These are phyloP conservation scores for Capricornis sumatraensis DNA, from an alignment of 2,113 vertebrate genomes.

Conservation along the genomic window DNA sequence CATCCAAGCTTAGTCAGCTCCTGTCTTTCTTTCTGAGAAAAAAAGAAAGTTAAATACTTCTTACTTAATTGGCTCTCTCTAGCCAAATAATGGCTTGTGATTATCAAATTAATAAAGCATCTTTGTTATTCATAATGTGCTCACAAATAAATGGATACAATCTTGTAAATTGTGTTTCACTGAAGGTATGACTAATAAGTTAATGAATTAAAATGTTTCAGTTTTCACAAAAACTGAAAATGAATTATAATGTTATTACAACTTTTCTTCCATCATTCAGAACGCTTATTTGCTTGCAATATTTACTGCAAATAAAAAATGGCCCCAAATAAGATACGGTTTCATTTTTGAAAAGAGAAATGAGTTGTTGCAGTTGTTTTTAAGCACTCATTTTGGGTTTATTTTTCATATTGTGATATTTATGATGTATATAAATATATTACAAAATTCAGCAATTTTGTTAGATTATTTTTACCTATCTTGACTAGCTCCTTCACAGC, in stretches of 20 bases:
- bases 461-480: background rate
- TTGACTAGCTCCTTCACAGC: background rate
- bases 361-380: background rate
- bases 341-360: conserved; percentile 18
- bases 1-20: background rate
- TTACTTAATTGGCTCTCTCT: background rate
- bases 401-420: background rate
- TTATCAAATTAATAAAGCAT: conserved; percentile 40
- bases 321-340: background rate
- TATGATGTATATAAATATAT: background rate
- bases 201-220: background rate
- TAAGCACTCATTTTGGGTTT: conserved; percentile 10
- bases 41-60: background rate
- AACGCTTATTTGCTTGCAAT: conserved; percentile 16
- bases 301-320: conserved; percentile 10
- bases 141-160: conserved; percentile 31
- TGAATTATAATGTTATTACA: conserved; percentile 17
- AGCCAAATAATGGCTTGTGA: conserved; percentile 26
- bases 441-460: background rate
- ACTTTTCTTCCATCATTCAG: conserved; percentile 24
- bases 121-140: conserved; percentile 11
- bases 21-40: background rate
- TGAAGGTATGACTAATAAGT: conserved; percentile 42
- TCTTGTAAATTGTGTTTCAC: conserved; percentile 19
- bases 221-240: conserved; percentile 10